phyloP scores from a whole-genome alignment of 2,888 invertebrate genomes.

The Thereva unica region DNA sequence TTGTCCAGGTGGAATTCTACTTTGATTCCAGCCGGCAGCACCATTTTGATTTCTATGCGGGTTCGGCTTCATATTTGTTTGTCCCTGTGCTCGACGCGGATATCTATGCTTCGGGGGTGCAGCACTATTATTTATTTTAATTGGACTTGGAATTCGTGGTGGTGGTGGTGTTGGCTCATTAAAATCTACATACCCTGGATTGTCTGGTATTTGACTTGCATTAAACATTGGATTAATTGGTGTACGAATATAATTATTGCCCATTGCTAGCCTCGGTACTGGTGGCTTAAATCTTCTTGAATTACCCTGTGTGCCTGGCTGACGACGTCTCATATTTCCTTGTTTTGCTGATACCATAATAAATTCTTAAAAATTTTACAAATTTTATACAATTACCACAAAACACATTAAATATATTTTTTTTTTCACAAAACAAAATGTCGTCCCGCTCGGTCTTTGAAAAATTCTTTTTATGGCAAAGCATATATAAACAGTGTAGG shows the following conservation, averaged over 20 bases:
- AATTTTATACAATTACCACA: not conserved
- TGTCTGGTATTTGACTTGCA: constrained; percentile 56
- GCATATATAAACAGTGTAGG: too few species aligned
- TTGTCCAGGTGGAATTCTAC: constrained; percentile 43
- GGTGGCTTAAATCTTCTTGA: constrained; percentile 15
- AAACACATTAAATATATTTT: not conserved
- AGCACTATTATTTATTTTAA: constrained; percentile 13
- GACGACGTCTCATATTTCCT: constrained; percentile 11
- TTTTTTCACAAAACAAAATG: constrained; percentile 9
- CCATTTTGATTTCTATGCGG: constrained; percentile 15
- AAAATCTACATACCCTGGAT: constrained; percentile 57
- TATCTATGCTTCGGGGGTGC: constrained; percentile 8
- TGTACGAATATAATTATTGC: constrained; percentile 22
- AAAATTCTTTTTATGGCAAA: too few species aligned
- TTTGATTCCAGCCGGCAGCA: constrained; percentile 29
- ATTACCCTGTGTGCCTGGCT: constrained; percentile 5
- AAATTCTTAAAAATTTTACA: not conserved
- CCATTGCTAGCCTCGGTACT: not conserved
- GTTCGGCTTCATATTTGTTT: not conserved
- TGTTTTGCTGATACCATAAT: constrained; percentile 31
- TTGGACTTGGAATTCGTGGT: constrained; percentile 7
- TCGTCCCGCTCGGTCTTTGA: not conserved
- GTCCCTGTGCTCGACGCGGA: constrained; percentile 6
- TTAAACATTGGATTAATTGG: constrained; percentile 51
- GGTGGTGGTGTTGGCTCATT: constrained; percentile 51